Base-by-base conservation (phyloP, 2,888 invertebrate genomes). In the Lomographa bimaculata region DNA sequence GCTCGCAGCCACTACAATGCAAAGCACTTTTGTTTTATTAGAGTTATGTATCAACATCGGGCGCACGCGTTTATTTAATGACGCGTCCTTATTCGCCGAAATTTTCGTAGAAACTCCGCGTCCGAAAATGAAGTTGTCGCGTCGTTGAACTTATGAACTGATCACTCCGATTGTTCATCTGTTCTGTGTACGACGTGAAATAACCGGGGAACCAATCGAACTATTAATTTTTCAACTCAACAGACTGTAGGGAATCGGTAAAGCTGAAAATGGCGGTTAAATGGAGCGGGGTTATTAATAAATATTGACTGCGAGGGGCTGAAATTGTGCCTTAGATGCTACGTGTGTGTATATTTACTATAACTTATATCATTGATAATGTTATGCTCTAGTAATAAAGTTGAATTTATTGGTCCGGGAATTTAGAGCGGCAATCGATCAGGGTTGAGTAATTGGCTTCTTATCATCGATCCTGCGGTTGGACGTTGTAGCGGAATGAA, bases 21-120 rank as follows among this genome's bases (percentile, higher is more conserved):
- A 76, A 76, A 76, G 64, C 69, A 67, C 75, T 74, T 78, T 78
- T 82, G 78, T 79, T 79, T 80, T 79, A 81, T 81, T 71, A 68
- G 71, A 49, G 56, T 69, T 61, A 77, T 80, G 75, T 77, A 72
- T 81, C 77, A 79, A 77, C 77, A 72, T 78, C 72, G 63, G 66
- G 50, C 64, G 61, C 76, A 77, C 74, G 71, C 75, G 68, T 78
- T 74, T 73, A 60, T 74, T 71, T 78, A 79, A 83, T 77, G 71
- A 61, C 30, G 46, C 54, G 57, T 51, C 69, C 66, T 71, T 71
- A 71, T 67, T 62, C 64, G 32, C 56, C 54, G 51, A 43, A 57
- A 54, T 60, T 57, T 56, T 52, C 47, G 46, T 44, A 42, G 47
- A 51, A 57, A 57, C 42, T 21, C 39, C 32, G 23, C 10, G 4